Evolutionary conservation across 2,888 invertebrate genomes (phyloP).

Genomic region (Tipula unca): DNA sequence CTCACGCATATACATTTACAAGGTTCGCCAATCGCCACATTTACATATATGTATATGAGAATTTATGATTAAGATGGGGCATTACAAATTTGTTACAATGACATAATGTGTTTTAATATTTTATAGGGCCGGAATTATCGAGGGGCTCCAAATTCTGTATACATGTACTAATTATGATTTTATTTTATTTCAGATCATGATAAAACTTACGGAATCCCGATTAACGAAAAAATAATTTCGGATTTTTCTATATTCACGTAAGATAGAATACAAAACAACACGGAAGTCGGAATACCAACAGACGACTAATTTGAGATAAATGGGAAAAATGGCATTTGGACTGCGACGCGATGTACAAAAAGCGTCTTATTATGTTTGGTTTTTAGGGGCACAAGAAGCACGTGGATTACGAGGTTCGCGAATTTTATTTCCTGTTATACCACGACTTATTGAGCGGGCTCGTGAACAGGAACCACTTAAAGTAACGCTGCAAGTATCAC

Average conservation of each 20-base stretch:
- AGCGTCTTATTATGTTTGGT: constrained; percentile 87
- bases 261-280: not conserved
- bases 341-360: constrained; percentile 81
- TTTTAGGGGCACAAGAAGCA: constrained; percentile 92
- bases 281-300: not conserved
- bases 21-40: too few species aligned
- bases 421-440: constrained; percentile 76
- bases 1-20: too few species aligned
- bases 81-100: not conserved
- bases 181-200: constrained; percentile 16
- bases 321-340: constrained; percentile 62
- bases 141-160: not conserved
- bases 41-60: too few species aligned
- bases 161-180: not conserved
- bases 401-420: constrained; percentile 78
- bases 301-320: not conserved
- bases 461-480: constrained; percentile 80
- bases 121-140: not conserved
- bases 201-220: not conserved
- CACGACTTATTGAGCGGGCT: constrained; percentile 75
- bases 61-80: not conserved
- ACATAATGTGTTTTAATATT: too few species aligned
- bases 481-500: constrained; percentile 83
- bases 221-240: not conserved
- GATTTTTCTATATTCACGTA: not conserved